phyloP scores from a whole-genome alignment of 2,113 vertebrate genomes.

The Bettongia penicillata region DNA sequence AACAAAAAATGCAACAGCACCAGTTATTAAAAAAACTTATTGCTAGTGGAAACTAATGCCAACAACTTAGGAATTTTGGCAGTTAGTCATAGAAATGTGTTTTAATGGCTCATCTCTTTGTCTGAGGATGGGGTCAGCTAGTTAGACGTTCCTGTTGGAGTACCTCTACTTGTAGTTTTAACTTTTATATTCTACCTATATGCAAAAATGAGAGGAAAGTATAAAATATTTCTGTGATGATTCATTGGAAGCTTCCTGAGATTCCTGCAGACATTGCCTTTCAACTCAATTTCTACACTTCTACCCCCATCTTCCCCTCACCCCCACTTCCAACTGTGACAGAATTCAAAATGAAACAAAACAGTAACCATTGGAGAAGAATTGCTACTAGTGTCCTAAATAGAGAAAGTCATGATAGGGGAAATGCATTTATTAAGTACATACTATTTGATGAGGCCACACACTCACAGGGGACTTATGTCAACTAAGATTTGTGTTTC shows the following conservation, averaged over 20 bases:
- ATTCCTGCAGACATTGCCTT: background rate
- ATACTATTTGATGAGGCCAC: background rate
- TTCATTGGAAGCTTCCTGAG: background rate
- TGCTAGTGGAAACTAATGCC: background rate
- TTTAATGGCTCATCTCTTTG: conserved; percentile 8
- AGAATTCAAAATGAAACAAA: background rate
- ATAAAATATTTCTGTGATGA: background rate
- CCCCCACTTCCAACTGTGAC: background rate
- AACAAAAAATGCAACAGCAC: background rate
- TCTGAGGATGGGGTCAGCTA: background rate
- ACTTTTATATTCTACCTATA: background rate
- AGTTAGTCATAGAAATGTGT: conserved; percentile 1
- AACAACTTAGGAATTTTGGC: conserved; percentile 38
- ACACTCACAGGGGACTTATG: background rate
- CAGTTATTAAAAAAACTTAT: background rate
- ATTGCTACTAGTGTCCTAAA: background rate
- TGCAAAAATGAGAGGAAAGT: background rate
- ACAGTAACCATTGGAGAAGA: background rate
- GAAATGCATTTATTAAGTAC: background rate
- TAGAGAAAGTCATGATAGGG: background rate
- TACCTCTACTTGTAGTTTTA: background rate
- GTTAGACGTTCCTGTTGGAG: background rate
- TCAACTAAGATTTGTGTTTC: background rate
- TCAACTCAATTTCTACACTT: background rate
- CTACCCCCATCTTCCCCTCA: no score